These are phyloP conservation scores for Meiosimyza platycephala DNA, from an alignment of 2,888 invertebrate species.

Conservation along the genomic window DNA sequence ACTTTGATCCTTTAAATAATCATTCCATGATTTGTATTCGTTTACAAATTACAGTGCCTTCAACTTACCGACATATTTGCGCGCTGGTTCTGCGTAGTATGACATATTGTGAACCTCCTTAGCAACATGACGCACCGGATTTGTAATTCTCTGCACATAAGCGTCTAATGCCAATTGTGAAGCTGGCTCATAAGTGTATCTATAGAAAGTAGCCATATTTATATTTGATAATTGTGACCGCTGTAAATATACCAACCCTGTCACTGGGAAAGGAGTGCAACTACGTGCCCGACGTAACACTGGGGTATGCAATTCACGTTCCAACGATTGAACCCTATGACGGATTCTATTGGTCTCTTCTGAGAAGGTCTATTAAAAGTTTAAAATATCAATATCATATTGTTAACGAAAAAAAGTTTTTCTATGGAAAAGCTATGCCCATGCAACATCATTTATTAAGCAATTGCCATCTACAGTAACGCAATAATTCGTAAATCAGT, in stretches of 20 bases:
- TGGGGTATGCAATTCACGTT: conserved; percentile 80
- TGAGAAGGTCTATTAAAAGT: conserved; percentile 76
- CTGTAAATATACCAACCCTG: conserved; percentile 55
- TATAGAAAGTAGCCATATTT: conserved; percentile 34
- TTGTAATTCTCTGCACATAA: conserved; percentile 77
- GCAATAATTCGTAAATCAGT: not conserved
- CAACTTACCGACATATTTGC: conserved; percentile 75
- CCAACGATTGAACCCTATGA: conserved; percentile 79
- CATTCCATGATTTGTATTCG: too few relatives aligned
- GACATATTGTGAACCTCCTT: conserved; percentile 74
- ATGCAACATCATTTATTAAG: not conserved
- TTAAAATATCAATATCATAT: conserved; percentile 39
- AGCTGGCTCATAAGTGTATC: conserved; percentile 66
- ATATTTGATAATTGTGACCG: not conserved
- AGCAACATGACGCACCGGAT: conserved; percentile 74
- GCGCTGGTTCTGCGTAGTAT: conserved; percentile 77
- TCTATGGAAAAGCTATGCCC: not conserved
- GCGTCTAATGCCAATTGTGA: conserved; percentile 71
- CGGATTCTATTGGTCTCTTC: conserved; percentile 86
- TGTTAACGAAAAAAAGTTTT: not conserved
- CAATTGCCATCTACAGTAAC: not conserved
- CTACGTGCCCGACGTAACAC: conserved; percentile 79
- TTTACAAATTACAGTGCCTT: not conserved
- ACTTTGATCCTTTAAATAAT: not conserved
- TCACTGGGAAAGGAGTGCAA: conserved; percentile 66